phyloP scores from a whole-genome alignment of 1,140 invertebrate species.

The fruit fly (Drosophila melanogaster) region DNA sequence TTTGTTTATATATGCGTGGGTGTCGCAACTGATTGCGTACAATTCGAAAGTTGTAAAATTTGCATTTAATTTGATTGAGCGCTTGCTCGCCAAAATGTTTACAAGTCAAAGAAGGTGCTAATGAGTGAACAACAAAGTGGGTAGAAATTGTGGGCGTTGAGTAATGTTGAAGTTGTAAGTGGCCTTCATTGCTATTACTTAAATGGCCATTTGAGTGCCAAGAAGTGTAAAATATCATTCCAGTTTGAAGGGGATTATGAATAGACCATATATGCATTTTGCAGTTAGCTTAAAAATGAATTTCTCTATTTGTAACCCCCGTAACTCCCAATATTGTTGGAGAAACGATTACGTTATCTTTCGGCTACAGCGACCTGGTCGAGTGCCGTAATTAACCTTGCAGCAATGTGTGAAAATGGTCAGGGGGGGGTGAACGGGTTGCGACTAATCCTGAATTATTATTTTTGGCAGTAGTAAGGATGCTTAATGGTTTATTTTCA shows the following conservation, averaged over 20 bases:
- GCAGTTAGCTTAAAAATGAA: too few species aligned
- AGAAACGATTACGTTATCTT: conserved; percentile 70
- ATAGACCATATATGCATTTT: too few species aligned
- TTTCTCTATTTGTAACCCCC: background rate
- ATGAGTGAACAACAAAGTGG: conserved; percentile 50
- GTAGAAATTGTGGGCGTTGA: background rate
- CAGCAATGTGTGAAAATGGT: background rate
- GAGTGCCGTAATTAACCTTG: conserved; percentile 81
- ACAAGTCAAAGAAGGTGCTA: conserved; percentile 49
- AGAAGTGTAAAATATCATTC: background rate
- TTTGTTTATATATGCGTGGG: conserved; percentile 48
- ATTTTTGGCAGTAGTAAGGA: conserved; percentile 63
- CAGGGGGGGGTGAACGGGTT: conserved; percentile 47
- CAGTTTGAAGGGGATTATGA: too few species aligned
- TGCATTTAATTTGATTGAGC: conserved; percentile 72
- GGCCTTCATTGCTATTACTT: background rate
- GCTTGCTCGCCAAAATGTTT: conserved; percentile 29
- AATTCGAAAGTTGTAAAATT: conserved; percentile 62
- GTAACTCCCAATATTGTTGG: conserved; percentile 29
- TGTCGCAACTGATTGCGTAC: conserved; percentile 55
- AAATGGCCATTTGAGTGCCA: background rate
- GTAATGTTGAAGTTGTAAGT: background rate
- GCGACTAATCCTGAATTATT: conserved; percentile 79
- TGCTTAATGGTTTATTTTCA: conserved; percentile 80
- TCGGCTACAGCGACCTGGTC: conserved; percentile 68